Evolutionary conservation across 1,140 invertebrate species (phyloP), one percentile per base, ranked within the genome.

Genomic region (Caenorhabditis latens): DNA sequence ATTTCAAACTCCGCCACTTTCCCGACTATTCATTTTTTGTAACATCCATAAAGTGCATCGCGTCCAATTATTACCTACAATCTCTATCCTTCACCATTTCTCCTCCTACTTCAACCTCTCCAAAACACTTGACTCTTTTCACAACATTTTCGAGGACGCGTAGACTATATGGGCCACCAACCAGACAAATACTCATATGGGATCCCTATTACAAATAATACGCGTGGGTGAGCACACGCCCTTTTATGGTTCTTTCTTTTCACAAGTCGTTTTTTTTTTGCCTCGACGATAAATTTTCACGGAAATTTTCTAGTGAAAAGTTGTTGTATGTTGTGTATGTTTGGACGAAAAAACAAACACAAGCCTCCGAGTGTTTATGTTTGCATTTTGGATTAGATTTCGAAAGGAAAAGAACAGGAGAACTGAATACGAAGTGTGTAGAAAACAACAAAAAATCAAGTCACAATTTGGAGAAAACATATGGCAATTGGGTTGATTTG

Each of bases 381-480:
- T 65, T 65, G 63, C 63, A 40, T 32, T 65, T 65, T 9, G 63
- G 13, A 65, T 65, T 65, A 40, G 63, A 65, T 40, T 65, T 65
- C 24, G 21, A 21, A 16, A n/a, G 40, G 7, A 65, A 7, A n/a
- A 42, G n/a, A 9, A 65, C 7, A 65, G 9, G 63, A 42, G 40
- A 4, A 13, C 9, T 24, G 6, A 16, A 16, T 6, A 65, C 7
- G 63, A 24, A 65, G 40, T 65, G 24, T 7, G 7, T 19, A 8
- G n/a, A 61, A n/a, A 8, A n/a, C 57, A 61, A 14, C 21, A n/a
- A 61, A 61, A 61, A 61, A 7, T 0, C 13, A 19, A n/a, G n/a
- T 14, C 7, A 65, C 7, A 61, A 61, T 4, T 24, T 65, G 7
- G 32, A 65, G 24, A 65, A 65, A 32, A 32, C 32, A 32, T 32